These are phyloP conservation scores for Colossoma macropomum DNA, from an alignment of 2,113 vertebrate species.

Conservation along the genomic window DNA sequence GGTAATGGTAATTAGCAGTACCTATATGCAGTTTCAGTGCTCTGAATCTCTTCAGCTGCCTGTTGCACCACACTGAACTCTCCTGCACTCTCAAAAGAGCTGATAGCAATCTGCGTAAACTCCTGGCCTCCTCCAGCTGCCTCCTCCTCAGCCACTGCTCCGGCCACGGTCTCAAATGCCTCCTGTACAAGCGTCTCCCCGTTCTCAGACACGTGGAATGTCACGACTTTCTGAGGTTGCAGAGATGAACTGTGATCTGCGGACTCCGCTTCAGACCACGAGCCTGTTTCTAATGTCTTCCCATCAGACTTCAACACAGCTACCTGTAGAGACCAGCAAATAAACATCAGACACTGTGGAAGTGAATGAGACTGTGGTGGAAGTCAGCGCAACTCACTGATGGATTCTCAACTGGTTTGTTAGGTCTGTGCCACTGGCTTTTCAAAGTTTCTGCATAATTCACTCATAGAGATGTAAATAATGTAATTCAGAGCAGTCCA, in stretches of 20 bases:
- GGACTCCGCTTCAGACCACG: slow-evolving; percentile 60
- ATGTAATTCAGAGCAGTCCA: no score
- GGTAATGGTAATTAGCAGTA: slow-evolving; percentile 41
- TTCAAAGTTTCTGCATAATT: no score
- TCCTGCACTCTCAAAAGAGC: slow-evolving; percentile 70
- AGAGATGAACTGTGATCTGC: slow-evolving; percentile 50
- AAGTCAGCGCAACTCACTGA: not conserved
- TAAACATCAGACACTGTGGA: not conserved
- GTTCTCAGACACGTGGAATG: slow-evolving; percentile 85
- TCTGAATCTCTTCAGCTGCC: slow-evolving; percentile 80
- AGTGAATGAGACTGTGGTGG: not conserved
- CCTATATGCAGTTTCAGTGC: slow-evolving; percentile 81
- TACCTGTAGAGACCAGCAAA: slow-evolving; percentile 72
- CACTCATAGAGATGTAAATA: no score
- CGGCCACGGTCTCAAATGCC: slow-evolving; percentile 67
- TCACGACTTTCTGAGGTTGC: slow-evolving; percentile 83
- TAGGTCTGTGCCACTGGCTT: no score
- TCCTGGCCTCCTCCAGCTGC: slow-evolving; percentile 72
- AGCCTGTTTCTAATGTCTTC: slow-evolving; percentile 65
- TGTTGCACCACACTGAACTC: slow-evolving; percentile 88
- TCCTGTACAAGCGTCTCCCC: slow-evolving; percentile 77
- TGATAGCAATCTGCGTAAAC: slow-evolving; percentile 86
- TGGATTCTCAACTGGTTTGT: no score
- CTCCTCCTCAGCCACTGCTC: slow-evolving; percentile 76
- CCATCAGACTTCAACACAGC: slow-evolving; percentile 82